phyloP scores from a whole-genome alignment of 2,888 invertebrate genomes.

The Psylliodes chrysocephalus region DNA sequence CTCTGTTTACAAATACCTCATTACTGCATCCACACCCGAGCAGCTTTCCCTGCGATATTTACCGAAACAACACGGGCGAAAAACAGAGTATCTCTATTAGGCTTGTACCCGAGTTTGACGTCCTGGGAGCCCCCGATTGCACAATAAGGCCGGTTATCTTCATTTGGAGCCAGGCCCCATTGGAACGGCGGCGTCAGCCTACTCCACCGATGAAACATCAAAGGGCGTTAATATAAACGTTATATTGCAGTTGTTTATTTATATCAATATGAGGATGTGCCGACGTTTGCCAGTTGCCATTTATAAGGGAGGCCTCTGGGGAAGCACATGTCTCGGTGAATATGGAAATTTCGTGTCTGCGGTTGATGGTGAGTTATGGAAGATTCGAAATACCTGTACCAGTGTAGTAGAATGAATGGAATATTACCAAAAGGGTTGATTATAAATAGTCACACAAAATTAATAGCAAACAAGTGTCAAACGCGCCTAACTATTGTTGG shows the following conservation, averaged over 20 bases:
- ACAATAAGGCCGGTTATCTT: constrained; percentile 6
- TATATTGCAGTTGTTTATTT: constrained; percentile 33
- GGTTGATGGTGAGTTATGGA: constrained; percentile 19
- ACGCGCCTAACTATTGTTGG: too few relatives aligned
- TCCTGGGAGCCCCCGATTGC: not conserved
- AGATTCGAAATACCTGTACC: not conserved
- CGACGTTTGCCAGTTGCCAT: constrained; percentile 24
- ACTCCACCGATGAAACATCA: constrained; percentile 18
- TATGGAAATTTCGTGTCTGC: constrained; percentile 21
- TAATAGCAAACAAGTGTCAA: too few relatives aligned
- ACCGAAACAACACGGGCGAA: not conserved
- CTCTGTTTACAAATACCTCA: too few relatives aligned
- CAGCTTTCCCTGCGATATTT: not conserved
- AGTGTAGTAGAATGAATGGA: too few relatives aligned
- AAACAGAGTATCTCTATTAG: not conserved
- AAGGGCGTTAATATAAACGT: constrained; percentile 28
- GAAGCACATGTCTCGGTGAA: constrained; percentile 25
- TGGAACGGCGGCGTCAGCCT: not conserved
- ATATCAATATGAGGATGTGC: constrained; percentile 24
- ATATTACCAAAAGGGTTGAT: too few relatives aligned
- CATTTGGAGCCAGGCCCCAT: constrained; percentile 2
- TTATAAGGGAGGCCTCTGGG: constrained; percentile 22
- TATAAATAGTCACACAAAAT: too few relatives aligned
- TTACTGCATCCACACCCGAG: too few relatives aligned
- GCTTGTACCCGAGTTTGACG: not conserved